Evolutionary conservation across 2,113 vertebrate genomes (phyloP).

Genomic region (Bos javanicus): DNA sequence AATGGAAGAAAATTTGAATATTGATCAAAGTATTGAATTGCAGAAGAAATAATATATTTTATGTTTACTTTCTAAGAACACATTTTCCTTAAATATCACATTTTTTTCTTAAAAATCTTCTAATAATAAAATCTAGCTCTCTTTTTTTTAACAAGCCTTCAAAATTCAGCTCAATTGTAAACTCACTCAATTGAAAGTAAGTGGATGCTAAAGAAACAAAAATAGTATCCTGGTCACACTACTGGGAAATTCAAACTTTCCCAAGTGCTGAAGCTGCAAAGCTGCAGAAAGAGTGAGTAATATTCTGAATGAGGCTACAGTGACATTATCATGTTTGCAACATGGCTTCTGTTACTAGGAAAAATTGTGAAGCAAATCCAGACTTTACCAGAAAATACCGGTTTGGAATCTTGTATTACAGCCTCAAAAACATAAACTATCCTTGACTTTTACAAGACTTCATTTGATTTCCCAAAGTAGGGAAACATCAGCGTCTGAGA

Average conservation of each 20-base stretch:
- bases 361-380: slow-evolving; percentile 63
- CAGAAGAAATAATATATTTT: background rate
- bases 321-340: slow-evolving; percentile 67
- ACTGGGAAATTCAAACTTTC: slow-evolving; percentile 67
- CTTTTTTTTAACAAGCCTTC: background rate
- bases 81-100: background rate
- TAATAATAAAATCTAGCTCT: background rate
- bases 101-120: slow-evolving; percentile 16
- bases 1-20: slow-evolving; percentile 3
- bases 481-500: slow-evolving; percentile 39
- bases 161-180: background rate
- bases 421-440: slow-evolving; percentile 60
- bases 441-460: slow-evolving; percentile 68
- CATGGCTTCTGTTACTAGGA: slow-evolving; percentile 67
- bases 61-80: background rate
- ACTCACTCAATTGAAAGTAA: slow-evolving; percentile 56
- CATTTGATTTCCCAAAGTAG: slow-evolving; percentile 57
- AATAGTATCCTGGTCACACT: slow-evolving; percentile 68
- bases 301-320: slow-evolving; percentile 48
- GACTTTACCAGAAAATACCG: slow-evolving; percentile 67
- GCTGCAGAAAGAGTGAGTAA: slow-evolving; percentile 69
- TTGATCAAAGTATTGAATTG: background rate
- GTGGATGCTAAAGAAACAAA: slow-evolving; percentile 25
- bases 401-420: slow-evolving; percentile 60
- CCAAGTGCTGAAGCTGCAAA: slow-evolving; percentile 56